Evolutionary conservation across 2,113 vertebrate genomes (phyloP).

Genomic region (Mystacornis crossleyi): DNA sequence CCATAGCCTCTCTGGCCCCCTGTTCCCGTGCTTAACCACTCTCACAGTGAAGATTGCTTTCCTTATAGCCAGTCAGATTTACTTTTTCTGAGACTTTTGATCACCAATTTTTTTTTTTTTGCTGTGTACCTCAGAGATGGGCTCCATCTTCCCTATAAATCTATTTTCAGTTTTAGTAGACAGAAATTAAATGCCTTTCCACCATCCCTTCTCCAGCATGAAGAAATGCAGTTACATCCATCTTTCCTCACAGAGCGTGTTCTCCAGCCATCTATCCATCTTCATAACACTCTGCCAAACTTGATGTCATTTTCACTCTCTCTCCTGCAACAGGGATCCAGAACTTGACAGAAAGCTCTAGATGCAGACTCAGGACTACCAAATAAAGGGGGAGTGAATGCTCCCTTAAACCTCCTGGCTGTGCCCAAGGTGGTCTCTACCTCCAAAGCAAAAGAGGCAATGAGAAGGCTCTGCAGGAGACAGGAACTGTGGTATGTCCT

Average conservation of each 20-base stretch:
- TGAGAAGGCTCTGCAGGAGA: not conserved
- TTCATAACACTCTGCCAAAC: not conserved
- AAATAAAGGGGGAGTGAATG: not conserved
- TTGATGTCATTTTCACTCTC: not conserved
- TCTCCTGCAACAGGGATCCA: not conserved
- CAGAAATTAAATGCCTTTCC: not conserved
- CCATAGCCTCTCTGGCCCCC: not conserved
- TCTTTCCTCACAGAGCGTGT: not conserved
- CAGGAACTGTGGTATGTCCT: fast-evolving
- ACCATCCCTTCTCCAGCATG: not conserved
- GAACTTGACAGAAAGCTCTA: not conserved
- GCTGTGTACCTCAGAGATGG: not conserved
- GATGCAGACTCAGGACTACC: not conserved
- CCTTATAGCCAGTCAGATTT: not conserved
- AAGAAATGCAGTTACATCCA: not conserved
- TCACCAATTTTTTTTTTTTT: not conserved
- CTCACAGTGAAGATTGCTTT: not conserved
- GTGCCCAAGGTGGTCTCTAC: not conserved
- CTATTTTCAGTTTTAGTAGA: not conserved
- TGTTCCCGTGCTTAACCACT: not conserved
- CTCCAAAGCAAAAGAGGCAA: not conserved
- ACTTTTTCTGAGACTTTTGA: not conserved
- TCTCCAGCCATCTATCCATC: not conserved
- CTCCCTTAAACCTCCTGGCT: not conserved
- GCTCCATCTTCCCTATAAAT: not conserved